Evolutionary conservation across 2,113 vertebrate genomes (phyloP), one percentile per base, ranked within the genome.

Genomic region (Mormyrus iriodes): DNA sequence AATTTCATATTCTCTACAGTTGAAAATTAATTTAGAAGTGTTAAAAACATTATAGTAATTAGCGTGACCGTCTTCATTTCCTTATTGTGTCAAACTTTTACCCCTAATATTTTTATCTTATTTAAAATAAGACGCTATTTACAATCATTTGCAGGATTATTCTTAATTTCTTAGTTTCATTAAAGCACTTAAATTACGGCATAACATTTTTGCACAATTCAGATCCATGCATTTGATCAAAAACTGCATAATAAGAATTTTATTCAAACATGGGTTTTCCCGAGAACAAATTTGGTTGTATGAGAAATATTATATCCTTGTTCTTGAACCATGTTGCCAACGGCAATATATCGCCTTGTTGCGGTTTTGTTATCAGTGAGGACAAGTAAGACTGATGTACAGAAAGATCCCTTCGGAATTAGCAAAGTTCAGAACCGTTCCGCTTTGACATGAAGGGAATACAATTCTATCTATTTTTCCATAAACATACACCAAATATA

Each of bases 401-500:
- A 46, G 42, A n/a, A 84, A 24, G n/a, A 44, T 48, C 44, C 39
- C 82, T 48, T 19, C 44, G 39, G 42, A 42, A 84, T 84, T 24
- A 79, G 17, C 31, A 76, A 69, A 69, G 61, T 69, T 69, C 27
- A 69, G 61, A 31, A 69, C 61, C n/a, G 12, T 69, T 69, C 61
- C 27, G 27, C 73, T 35, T 19, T 42, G 73, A 27, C 17, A 39
- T 35, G 19, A 19, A 2, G 73, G 15, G 42, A 79, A 79, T 42
- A 79, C 35, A 42, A 39, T 76, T 35, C 35, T 76, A 76, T 19
- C 69, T 39, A 76, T 76, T 39, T 76, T 35, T n/a, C 35, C 31
- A 76, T 76, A 76, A 76, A 79, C 73, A 79, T 35, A 35, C 73
- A 79, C 15, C 73, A 79, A 79, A 79, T 79, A 79, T 39, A 79